phyloP scores from a whole-genome alignment of 1,140 invertebrate genomes.

The Subanguina moxae region DNA sequence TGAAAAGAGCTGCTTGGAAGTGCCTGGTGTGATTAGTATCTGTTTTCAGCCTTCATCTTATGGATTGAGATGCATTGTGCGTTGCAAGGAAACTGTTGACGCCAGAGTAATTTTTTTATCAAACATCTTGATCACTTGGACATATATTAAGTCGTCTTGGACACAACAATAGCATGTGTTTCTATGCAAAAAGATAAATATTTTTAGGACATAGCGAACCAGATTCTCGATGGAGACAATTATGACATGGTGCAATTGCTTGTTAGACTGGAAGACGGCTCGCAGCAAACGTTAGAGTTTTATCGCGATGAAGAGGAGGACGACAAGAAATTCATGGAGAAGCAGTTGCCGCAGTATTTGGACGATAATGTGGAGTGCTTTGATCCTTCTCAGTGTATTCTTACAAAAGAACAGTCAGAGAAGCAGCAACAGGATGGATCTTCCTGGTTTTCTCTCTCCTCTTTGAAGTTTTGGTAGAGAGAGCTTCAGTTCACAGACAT shows the following conservation, averaged over 20 bases:
- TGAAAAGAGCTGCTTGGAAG: slow-evolving; percentile 4
- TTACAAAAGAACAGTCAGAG: slow-evolving; percentile 8
- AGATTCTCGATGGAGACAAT: neutral
- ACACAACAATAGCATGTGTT: too few relatives aligned
- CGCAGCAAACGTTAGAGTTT: neutral
- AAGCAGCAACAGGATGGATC: neutral
- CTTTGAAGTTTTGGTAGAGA: slow-evolving; percentile 10
- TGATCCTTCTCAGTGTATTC: slow-evolving; percentile 10
- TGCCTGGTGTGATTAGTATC: slow-evolving; percentile 10
- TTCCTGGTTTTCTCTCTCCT: slow-evolving; percentile 7
- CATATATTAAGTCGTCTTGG: too few relatives aligned
- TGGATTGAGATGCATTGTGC: slow-evolving; percentile 6
- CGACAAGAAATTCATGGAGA: neutral
- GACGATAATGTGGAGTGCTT: slow-evolving; percentile 5
- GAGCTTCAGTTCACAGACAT: too few relatives aligned
- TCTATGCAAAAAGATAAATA: neutral
- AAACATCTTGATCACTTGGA: neutral
- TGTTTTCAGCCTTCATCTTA: slow-evolving; percentile 4
- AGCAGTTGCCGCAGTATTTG: slow-evolving; percentile 2
- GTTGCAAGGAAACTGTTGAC: slow-evolving; percentile 3
- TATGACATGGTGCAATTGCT: slow-evolving; percentile 5
- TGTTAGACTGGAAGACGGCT: slow-evolving; percentile 2
- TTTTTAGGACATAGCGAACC: neutral
- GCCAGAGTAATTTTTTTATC: slow-evolving; percentile 3
- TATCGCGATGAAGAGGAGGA: slow-evolving; percentile 9